Percentiles rank a stretch among this genome's conserved stretches.
phyloP scores from a whole-genome alignment of 2,888 invertebrate genomes.

The Neoitamus cyanurus region DNA sequence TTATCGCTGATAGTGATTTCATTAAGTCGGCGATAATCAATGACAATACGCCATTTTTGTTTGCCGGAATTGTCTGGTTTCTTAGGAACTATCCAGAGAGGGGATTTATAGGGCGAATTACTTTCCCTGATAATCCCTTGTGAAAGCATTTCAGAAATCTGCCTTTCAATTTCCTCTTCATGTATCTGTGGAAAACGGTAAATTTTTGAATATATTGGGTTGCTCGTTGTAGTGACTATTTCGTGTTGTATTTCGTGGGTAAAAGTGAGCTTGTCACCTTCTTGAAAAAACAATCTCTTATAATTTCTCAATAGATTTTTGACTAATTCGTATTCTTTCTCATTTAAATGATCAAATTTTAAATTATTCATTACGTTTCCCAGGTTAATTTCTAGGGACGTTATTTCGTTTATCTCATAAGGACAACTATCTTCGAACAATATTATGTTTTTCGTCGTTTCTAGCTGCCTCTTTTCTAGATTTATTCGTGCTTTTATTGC shows the following conservation, averaged over 20 bases:
- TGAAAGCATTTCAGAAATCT: conserved; percentile 13
- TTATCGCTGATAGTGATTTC: conserved; percentile 48
- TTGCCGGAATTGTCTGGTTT: conserved; percentile 53
- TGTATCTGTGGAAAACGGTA: conserved; percentile 39
- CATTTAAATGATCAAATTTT: not conserved
- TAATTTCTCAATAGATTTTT: not conserved
- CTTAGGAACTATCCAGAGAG: conserved; percentile 57
- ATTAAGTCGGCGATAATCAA: conserved; percentile 51
- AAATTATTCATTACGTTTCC: not conserved
- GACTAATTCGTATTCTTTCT: not conserved
- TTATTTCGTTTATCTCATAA: not conserved
- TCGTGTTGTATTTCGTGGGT: no score
- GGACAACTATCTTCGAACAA: not conserved
- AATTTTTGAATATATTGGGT: conserved; percentile 31
- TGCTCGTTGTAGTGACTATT: conserved; percentile 33
- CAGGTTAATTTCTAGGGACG: not conserved
- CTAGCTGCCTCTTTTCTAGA: not conserved
- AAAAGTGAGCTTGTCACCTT: conserved; percentile 7
- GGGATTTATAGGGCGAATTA: conserved; percentile 55
- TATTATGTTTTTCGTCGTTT: not conserved
- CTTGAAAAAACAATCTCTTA: not conserved
- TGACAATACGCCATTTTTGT: conserved; percentile 49
- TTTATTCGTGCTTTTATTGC: conserved; percentile 4
- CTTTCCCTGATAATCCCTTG: conserved; percentile 56
- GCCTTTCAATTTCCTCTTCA: conserved; percentile 4